Conservation (phyloP, 2,888 invertebrate genomes). For the Chymomyza amoena region DNA sequence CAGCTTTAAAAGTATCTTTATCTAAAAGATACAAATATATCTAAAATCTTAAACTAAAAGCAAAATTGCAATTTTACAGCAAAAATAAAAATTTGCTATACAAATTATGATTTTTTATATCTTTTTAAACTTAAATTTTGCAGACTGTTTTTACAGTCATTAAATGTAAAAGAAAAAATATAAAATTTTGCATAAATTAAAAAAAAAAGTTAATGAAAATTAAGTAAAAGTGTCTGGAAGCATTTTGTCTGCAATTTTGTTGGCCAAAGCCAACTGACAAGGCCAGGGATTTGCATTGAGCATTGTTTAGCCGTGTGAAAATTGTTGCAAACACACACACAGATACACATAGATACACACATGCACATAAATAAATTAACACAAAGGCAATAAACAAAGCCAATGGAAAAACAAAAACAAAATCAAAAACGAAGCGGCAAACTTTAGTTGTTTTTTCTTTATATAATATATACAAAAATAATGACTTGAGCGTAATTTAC, state of each 20-base stretch:
- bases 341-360: not conserved
- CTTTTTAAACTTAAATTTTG: too few relatives aligned
- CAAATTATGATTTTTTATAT: not conserved
- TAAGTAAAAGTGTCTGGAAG: constrained; percentile 32
- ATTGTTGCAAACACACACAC: constrained; percentile 4
- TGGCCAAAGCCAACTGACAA: not conserved
- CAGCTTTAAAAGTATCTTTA: too few relatives aligned
- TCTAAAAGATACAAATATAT: too few relatives aligned
- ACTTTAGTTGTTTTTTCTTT: not conserved
- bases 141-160: too few relatives aligned
- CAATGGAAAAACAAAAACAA: constrained; percentile 39
- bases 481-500: not conserved
- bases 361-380: constrained; percentile 33
- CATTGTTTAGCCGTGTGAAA: constrained; percentile 33
- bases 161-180: too few relatives aligned
- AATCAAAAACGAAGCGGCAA: constrained; percentile 16
- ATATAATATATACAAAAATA: constrained; percentile 16
- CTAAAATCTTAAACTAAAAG: too few relatives aligned
- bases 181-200: not conserved
- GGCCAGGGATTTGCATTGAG: not conserved
- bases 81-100: not conserved
- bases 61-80: too few relatives aligned
- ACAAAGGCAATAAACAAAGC: constrained; percentile 31
- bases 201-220: constrained; percentile 24
- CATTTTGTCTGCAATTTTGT: constrained; percentile 2